These are phyloP conservation scores for Allacma fusca DNA, from an alignment of 2,888 invertebrate species.

Conservation along the genomic window DNA sequence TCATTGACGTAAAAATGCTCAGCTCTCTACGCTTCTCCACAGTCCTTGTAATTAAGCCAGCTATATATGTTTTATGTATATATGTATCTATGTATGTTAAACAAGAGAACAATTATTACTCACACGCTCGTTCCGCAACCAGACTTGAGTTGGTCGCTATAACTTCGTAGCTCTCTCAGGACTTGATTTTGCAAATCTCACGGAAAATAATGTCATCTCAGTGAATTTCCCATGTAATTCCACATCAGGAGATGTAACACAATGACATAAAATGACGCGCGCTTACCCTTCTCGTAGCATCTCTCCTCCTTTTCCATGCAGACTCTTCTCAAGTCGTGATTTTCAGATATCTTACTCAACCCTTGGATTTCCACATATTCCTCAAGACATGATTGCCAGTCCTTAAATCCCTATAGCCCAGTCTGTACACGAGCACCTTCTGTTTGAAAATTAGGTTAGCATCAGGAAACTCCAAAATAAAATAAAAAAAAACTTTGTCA, in stretches of 20 bases:
- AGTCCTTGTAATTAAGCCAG: too few relatives aligned
- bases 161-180: background rate
- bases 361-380: constrained; percentile 4
- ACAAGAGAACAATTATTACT: background rate
- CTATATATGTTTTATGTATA: too few relatives aligned
- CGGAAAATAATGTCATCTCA: constrained; percentile 10
- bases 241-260: background rate
- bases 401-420: too few relatives aligned
- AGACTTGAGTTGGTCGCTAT: background rate
- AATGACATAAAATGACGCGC: background rate
- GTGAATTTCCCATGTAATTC: background rate
- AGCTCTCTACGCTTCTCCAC: background rate
- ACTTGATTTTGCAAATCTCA: background rate
- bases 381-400: background rate
- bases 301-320: background rate
- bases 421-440: too few relatives aligned
- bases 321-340: background rate
- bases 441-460: too few relatives aligned
- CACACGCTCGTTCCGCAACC: background rate
- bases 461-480: too few relatives aligned
- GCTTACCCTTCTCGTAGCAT: background rate
- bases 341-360: background rate
- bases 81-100: too few relatives aligned
- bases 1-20: background rate
- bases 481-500: too few relatives aligned